These are phyloP conservation scores for Drosophila algonquin DNA, from an alignment of 2,888 invertebrate species.

Conservation along the genomic window DNA sequence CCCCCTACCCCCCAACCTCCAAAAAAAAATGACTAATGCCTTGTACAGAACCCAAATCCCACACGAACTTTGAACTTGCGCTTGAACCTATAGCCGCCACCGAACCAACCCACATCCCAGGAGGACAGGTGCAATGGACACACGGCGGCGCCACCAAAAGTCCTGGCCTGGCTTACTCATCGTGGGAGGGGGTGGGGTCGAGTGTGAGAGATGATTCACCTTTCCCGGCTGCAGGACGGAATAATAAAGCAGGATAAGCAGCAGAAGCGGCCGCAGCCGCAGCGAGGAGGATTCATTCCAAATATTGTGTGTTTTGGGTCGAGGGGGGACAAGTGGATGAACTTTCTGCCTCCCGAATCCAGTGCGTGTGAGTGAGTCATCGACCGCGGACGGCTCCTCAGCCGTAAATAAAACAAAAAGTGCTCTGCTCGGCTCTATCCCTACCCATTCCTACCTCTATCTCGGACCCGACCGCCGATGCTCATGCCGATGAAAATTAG, in stretches of 20 bases:
- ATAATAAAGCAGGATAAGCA: constrained; percentile 35
- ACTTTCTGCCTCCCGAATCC: constrained; percentile 35
- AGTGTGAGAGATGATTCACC: constrained; percentile 22
- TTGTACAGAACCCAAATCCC: constrained; percentile 3
- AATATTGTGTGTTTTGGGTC: not conserved
- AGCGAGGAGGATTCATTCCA: not conserved
- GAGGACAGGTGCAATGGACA: constrained; percentile 59
- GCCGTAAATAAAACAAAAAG: constrained; percentile 43
- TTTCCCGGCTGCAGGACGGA: constrained; percentile 3
- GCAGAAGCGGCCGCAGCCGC: not conserved
- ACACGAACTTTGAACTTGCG: constrained; percentile 61
- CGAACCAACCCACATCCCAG: constrained; percentile 4
- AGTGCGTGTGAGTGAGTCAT: constrained; percentile 59
- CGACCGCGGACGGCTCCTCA: constrained; percentile 48
- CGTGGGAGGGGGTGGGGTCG: constrained; percentile 19
- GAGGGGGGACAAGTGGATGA: constrained; percentile 7
- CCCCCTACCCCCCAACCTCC: not conserved
- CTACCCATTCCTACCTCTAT: constrained; percentile 2
- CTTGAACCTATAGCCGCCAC: constrained; percentile 35
- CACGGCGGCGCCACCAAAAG: constrained; percentile 26
- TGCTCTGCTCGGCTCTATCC: constrained; percentile 11
- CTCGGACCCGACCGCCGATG: not conserved
- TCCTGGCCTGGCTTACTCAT: constrained; percentile 56
- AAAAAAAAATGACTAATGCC: constrained; percentile 29
- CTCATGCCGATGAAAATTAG: constrained; percentile 21